Evolutionary conservation across 2,888 invertebrate genomes (phyloP).

Genomic region (Pocota personata): DNA sequence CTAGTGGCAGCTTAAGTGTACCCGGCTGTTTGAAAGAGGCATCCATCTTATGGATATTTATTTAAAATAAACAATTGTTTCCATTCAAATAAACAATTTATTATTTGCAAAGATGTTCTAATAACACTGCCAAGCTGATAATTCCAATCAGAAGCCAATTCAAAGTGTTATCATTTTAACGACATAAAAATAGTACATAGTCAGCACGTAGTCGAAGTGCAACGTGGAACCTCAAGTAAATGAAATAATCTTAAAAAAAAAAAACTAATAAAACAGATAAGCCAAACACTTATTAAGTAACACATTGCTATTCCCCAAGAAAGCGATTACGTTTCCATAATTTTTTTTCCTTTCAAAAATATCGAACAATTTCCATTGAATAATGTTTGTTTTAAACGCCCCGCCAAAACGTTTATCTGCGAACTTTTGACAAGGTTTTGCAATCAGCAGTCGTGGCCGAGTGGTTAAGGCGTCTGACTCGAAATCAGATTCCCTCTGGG

Average conservation of each 20-base stretch:
- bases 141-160: neutral
- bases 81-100: neutral
- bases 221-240: conserved; percentile 26
- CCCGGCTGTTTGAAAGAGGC: too few relatives aligned
- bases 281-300: conserved; percentile 24
- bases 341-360: neutral
- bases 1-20: too few relatives aligned
- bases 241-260: neutral
- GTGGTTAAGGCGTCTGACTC: conserved; percentile 74
- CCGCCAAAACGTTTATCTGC: neutral
- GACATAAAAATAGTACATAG: neutral
- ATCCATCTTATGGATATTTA: too few relatives aligned
- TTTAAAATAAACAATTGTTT: too few relatives aligned
- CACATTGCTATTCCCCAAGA: neutral
- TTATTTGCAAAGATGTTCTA: neutral
- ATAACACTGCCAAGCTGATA: neutral
- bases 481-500: conserved; percentile 74
- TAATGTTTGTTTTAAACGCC: neutral
- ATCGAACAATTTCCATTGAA: neutral
- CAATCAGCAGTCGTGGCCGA: conserved; percentile 72
- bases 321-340: neutral
- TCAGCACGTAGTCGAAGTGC: conserved; percentile 22
- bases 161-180: conserved; percentile 6
- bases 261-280: conserved; percentile 18
- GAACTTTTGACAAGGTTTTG: neutral